Evolutionary conservation across 2,888 invertebrate genomes (phyloP), one percentile per base, ranked within the genome.

Genomic region (Scaptomyza cyrtandrae): DNA sequence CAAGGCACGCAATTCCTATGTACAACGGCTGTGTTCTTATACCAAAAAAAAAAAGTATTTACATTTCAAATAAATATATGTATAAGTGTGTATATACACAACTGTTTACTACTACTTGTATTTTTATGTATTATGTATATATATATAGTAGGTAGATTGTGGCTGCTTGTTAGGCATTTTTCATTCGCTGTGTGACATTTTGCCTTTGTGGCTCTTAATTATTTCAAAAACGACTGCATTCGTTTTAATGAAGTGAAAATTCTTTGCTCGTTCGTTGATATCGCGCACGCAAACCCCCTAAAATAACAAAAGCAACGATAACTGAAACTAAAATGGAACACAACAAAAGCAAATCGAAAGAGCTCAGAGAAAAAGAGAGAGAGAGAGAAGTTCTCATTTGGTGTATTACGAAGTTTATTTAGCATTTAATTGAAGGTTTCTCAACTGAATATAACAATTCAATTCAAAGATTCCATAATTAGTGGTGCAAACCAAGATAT

Each of bases 221-320:
- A 89, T 81, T 89, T 89, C 76, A 78, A 89, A 88, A 88, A 84
- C 88, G 87, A 73, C 82, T 86, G 86, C 86, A 83, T 89, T 90
- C 82, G 86, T 88, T 90, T 90, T 90, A 90, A 90, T 90, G 90
- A 90, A 89, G 90, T 90, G 90, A 90, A 90, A 90, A 90, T 89
- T 90, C 84, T 76, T 90, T 80, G 65, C n/a, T n/a, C n/a, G n/a
- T n/a, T n/a, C 62, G 71, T 77, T 86, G 90, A 90, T 90, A 90
- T 83, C 88, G 73, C 71, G 75, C 90, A 90, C 88, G 90, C 90
- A 89, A 90, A 5, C 16, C 41, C 75, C 83, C n/a, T n/a, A 53
- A 61, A 72, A 59, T 11, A 60, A 54, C 27, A 71, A 60, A 64
- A 45, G 2, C 61, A 61, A 63, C 61, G 61, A 60, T 43, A 50